These are phyloP conservation scores for Petrocephalus zakoni DNA, from an alignment of 2,113 vertebrate species.

Conservation along the genomic window DNA sequence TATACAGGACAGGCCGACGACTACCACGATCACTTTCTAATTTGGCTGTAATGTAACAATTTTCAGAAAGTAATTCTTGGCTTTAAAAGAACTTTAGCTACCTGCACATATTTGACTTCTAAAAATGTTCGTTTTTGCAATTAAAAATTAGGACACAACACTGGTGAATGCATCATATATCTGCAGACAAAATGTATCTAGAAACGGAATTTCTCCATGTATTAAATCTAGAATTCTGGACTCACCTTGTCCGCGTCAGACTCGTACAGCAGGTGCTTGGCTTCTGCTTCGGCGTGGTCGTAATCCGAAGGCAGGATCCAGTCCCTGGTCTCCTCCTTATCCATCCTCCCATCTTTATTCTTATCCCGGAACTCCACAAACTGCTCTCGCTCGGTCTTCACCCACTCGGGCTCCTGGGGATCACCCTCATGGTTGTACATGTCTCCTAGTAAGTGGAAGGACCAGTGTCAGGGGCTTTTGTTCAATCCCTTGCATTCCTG, in stretches of 20 bases:
- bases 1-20: not conserved
- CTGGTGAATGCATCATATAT: not conserved
- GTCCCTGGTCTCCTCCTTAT: conserved; percentile 80
- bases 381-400: conserved; percentile 79
- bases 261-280: conserved; percentile 82
- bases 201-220: not conserved
- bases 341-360: conserved; percentile 87
- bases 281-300: conserved; percentile 79
- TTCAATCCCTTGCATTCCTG: not conserved
- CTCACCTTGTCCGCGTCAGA: conserved; percentile 79
- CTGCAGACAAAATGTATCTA: not conserved
- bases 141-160: not conserved
- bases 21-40: not conserved
- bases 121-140: not conserved
- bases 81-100: not conserved
- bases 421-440: conserved; percentile 75
- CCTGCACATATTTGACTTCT: not conserved
- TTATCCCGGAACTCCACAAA: conserved; percentile 89
- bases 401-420: conserved; percentile 79
- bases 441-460: conserved; percentile 65
- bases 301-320: conserved; percentile 88
- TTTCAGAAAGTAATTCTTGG: not conserved
- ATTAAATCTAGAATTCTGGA: not conserved
- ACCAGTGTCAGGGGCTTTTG: not conserved
- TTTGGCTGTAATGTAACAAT: not conserved